Conservation (phyloP, 2,113 vertebrate genomes). For the Poecile atricapillus region DNA sequence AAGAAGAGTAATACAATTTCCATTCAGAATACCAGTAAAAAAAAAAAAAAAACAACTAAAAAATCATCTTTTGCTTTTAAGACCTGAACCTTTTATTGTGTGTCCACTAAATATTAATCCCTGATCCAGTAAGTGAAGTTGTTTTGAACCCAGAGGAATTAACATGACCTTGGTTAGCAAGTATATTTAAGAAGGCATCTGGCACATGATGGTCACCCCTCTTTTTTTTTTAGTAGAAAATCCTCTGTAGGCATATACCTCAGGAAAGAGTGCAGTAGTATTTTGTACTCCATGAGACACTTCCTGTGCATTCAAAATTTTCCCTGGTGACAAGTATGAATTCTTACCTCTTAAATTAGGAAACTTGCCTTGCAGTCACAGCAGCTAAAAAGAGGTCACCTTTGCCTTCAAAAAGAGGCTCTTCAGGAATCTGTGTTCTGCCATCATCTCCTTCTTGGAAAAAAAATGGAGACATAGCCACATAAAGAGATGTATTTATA, state of each 20-base stretch:
- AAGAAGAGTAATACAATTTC: background rate
- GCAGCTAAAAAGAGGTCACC: constrained; percentile 3
- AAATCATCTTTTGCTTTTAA: background rate
- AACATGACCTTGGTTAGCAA: background rate
- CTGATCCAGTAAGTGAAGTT: background rate
- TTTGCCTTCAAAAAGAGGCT: background rate
- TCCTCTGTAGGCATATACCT: background rate
- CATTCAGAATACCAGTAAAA: background rate
- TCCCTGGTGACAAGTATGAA: background rate
- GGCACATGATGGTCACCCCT: background rate
- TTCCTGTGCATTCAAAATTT: background rate
- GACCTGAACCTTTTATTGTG: background rate
- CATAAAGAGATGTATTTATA: background rate
- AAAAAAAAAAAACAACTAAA: no score
- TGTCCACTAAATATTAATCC: background rate
- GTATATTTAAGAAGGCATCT: background rate
- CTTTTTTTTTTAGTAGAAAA: background rate
- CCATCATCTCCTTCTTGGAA: background rate
- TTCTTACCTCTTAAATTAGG: constrained; percentile 3
- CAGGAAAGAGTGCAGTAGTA: background rate
- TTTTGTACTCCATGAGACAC: background rate
- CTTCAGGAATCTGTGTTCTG: background rate
- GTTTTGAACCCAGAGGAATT: background rate
- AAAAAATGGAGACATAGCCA: background rate
- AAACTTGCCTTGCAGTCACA: constrained; percentile 6